A percentile compares a stretch with the other conserved stretches of the same genome.
These are phyloP conservation scores for Molothrus ater DNA, from an alignment of 2,797 vertebrate genomes.

Conservation along the genomic window DNA sequence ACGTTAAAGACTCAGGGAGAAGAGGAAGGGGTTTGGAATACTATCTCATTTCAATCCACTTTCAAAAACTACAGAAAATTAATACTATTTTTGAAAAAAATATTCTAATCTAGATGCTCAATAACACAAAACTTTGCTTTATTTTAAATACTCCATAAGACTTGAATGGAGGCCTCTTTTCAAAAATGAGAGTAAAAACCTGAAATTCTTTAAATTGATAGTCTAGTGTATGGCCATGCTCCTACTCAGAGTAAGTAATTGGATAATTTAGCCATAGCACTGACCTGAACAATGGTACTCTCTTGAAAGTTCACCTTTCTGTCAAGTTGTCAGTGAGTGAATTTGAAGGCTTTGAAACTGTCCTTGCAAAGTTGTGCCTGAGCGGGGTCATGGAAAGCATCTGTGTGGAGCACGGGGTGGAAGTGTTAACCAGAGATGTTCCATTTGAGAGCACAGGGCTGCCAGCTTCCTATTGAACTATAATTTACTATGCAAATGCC, in stretches of 20 bases:
- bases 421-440: slow-evolving; percentile 42
- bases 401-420: neutral
- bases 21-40: neutral
- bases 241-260: neutral
- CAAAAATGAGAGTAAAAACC: neutral
- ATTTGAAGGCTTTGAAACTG: slow-evolving; percentile 11
- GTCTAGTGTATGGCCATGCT: neutral
- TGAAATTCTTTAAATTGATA: neutral
- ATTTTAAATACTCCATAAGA: neutral
- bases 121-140: neutral
- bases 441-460: slow-evolving; percentile 27
- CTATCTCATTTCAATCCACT: neutral
- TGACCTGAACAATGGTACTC: neutral
- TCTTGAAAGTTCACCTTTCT: slow-evolving; percentile 42
- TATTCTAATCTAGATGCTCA: neutral
- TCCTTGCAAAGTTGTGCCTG: neutral
- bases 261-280: slow-evolving; percentile 35
- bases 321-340: slow-evolving; percentile 17
- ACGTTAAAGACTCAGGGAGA: neutral
- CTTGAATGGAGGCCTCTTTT: neutral
- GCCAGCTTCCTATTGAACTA: neutral
- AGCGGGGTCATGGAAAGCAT: neutral
- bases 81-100: neutral
- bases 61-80: neutral
- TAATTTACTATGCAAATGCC: slow-evolving; percentile 51